phyloP scores from a whole-genome alignment of 2,113 vertebrate species.

The Trematocara zebra region DNA sequence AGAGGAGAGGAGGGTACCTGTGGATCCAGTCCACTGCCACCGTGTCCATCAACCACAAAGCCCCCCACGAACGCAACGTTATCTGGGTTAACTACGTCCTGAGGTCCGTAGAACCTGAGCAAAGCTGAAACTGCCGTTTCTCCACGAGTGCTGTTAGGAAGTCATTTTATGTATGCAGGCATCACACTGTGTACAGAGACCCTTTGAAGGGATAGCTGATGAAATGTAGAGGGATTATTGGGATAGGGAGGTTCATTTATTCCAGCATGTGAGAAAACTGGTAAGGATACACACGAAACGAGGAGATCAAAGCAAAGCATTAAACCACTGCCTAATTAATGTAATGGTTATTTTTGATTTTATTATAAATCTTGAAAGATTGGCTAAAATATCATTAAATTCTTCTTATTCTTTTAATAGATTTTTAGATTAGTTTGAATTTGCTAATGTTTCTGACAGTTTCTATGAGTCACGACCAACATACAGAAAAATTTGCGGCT shows the following conservation, averaged over 20 bases:
- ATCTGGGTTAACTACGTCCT: conserved; percentile 90
- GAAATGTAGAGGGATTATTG: conserved; percentile 35
- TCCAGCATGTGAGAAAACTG: background rate
- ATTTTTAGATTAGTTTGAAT: background rate
- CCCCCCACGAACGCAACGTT: conserved; percentile 84
- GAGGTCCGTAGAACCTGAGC: conserved; percentile 70
- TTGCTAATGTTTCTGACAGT: background rate
- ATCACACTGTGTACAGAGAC: background rate
- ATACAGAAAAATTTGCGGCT: background rate
- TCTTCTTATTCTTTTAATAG: background rate
- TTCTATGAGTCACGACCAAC: background rate
- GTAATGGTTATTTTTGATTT: background rate
- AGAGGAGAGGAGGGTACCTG: conserved; percentile 83
- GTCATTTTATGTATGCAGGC: background rate
- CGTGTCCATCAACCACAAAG: conserved; percentile 86
- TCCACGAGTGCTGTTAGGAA: background rate
- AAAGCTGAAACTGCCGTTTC: background rate
- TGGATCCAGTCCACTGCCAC: conserved; percentile 90
- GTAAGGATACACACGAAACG: background rate
- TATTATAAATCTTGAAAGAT: background rate
- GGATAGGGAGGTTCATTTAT: background rate
- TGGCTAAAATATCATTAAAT: background rate
- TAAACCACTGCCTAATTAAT: background rate
- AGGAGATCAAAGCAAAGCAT: conserved; percentile 18
- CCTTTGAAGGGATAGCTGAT: conserved; percentile 44